A percentile compares a stretch with the other conserved stretches of the same genome.
phyloP scores from a whole-genome alignment of 2,888 invertebrate species.

The Epirrita christyi region DNA sequence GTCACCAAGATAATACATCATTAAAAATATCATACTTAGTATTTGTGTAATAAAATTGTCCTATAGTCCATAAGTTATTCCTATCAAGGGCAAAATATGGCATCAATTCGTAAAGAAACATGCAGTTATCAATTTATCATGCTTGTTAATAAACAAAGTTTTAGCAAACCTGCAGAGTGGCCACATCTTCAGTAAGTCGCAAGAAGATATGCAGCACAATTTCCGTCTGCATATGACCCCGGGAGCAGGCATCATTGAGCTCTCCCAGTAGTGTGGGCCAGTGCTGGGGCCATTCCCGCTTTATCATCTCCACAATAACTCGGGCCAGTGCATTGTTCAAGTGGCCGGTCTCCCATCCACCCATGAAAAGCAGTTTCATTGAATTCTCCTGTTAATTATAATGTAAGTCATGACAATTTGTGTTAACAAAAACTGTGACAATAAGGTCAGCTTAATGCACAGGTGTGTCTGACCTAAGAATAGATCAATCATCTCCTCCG shows the following conservation, averaged over 20 bases:
- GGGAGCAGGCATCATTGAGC: conserved; percentile 91
- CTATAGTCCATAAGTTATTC: too few species aligned
- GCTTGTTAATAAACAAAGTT: conserved; percentile 11
- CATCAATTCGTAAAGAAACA: too few species aligned
- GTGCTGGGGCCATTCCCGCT: conserved; percentile 98
- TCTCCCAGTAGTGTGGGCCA: conserved; percentile 95
- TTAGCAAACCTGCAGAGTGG: conserved; percentile 89
- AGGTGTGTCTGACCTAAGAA: too few species aligned
- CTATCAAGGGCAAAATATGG: too few species aligned
- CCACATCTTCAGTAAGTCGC: conserved; percentile 96
- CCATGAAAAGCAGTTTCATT: conserved; percentile 93
- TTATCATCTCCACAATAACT: conserved; percentile 98
- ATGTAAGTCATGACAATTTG: too few species aligned
- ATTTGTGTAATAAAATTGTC: too few species aligned
- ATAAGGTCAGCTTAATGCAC: not conserved
- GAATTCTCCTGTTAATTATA: conserved; percentile 88
- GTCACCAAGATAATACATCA: too few species aligned
- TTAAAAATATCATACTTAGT: too few species aligned
- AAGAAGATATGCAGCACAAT: conserved; percentile 95
- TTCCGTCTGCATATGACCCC: conserved; percentile 95
- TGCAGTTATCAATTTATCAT: too few species aligned
- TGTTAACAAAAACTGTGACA: not conserved
- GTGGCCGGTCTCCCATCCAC: conserved; percentile 89
- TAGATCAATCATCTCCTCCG: too few species aligned
- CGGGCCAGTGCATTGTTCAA: conserved; percentile 94